Base-by-base conservation (phyloP, 2,113 vertebrate genomes). In the Callopanchax toddi region DNA sequence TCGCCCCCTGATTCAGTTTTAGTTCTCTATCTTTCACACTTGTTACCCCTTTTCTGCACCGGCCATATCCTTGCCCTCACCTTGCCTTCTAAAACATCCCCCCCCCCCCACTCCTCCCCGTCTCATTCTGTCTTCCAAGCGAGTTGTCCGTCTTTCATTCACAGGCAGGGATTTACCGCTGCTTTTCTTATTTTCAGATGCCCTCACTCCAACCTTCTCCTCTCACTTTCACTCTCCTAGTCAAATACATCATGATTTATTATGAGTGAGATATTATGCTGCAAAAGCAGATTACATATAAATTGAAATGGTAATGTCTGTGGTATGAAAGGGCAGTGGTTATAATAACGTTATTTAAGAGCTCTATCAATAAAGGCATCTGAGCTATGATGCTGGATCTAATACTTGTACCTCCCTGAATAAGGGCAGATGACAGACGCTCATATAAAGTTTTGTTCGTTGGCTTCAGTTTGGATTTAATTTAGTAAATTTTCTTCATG, bases 271-370 rank as follows among this genome's bases (percentile, higher is more conserved):
- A 90, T 83, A 82, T 88, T 86, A 86, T 71, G 73, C 76, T 12
- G 58, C 76, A 73, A 76, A 88, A 82, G 82, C 79, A 90, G 87
- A 90, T 91, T 87, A 87, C 85, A 81, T 78, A 87, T 78, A 90
- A 90, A 91, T 88, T 90, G 87, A 91, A 91, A 90, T 87, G 86
- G 84, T 86, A 88, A 90, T 87, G 79, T 85, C 72, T 85, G 70
- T 62, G 78, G 26, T 76, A 78, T 83, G 67, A 89, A 89, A 87
- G 78, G 84, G 63, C 85, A 86, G 66, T 74, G 64, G 78, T 79
- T 86, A 74, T 86, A 84, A 89, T 88, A 80, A 67, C 36, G 71
- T 86, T 85, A 85, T 88, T 89, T 86, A 78, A 79, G 68, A 80
- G 70, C 76, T 77, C 43, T 82, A 80, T 82, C 81, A 75, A 82